Percentiles rank a stretch among this genome's conserved stretches.
Conservation (phyloP, 2,797 vertebrate genomes). For the Poecilia gillii region DNA sequence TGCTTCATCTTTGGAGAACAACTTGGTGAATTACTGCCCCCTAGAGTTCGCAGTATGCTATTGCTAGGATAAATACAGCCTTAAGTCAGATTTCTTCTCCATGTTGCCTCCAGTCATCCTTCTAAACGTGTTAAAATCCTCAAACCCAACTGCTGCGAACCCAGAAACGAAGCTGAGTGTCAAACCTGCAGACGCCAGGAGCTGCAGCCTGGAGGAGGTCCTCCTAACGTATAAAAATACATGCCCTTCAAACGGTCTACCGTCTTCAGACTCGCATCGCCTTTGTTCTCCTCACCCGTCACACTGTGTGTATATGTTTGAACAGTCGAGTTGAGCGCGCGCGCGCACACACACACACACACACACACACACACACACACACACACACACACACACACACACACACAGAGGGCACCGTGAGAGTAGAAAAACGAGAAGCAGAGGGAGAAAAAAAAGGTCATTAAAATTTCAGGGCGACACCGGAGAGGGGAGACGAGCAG, state of each 20-base stretch:
- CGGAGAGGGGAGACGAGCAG: constrained; percentile 59
- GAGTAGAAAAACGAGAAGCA: constrained; percentile 56
- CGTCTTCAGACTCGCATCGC: constrained; percentile 11
- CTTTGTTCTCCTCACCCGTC: constrained; percentile 45
- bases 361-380: constrained; percentile 8
- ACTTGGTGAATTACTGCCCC: constrained; percentile 1
- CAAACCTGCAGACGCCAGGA: constrained; percentile 55
- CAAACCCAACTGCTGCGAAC: not conserved
- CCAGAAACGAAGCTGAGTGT: not conserved
- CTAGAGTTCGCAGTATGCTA: not conserved
- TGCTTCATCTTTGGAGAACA: not conserved
- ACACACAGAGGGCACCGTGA: constrained; percentile 8
- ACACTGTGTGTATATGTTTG: constrained; percentile 18
- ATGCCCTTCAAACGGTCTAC: constrained; percentile 36
- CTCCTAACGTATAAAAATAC: constrained; percentile 56
- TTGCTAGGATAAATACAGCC: not conserved
- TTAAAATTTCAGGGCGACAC: constrained; percentile 74
- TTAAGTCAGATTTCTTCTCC: not conserved
- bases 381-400: constrained; percentile 2
- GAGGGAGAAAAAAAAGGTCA: constrained; percentile 63
- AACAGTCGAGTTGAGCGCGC: constrained; percentile 26
- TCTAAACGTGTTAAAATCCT: not conserved
- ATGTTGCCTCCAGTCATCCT: not conserved
- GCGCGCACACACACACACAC: constrained; percentile 3
- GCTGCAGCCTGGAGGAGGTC: constrained; percentile 45